These are phyloP conservation scores for Neolamprologus modestus DNA, from an alignment of 2,113 vertebrate genomes.

Conservation along the genomic window DNA sequence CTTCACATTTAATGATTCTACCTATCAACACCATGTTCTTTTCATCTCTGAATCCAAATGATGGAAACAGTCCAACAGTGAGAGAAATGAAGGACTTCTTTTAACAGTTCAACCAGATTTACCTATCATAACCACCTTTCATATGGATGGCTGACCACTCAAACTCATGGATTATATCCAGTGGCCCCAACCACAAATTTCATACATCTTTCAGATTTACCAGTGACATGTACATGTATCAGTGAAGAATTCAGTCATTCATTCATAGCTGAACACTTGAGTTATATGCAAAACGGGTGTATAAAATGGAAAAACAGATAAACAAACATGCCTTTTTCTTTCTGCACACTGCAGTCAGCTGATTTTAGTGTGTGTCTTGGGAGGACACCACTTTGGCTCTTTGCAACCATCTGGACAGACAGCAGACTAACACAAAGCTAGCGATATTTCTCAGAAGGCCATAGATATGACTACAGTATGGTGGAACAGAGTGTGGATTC, in stretches of 20 bases:
- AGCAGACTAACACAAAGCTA: neutral
- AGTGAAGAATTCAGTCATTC: neutral
- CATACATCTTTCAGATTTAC: neutral
- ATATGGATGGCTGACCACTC: neutral
- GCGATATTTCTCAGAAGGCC: neutral
- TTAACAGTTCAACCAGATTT: neutral
- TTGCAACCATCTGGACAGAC: neutral
- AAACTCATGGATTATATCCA: neutral
- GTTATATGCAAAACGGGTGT: neutral
- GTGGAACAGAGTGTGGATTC: neutral
- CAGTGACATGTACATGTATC: neutral
- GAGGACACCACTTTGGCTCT: neutral
- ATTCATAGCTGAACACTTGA: neutral
- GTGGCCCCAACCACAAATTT: neutral
- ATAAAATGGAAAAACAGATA: neutral
- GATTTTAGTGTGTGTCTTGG: neutral
- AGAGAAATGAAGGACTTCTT: neutral
- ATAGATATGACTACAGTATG: neutral
- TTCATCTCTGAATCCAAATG: neutral
- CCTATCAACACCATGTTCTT: neutral
- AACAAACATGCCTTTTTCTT: neutral
- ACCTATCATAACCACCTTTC: neutral
- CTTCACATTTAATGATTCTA: neutral
- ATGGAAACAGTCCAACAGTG: neutral
- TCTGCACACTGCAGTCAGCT: neutral